Evolutionary conservation across 2,888 invertebrate species (phyloP), one percentile per base, ranked within the genome.

Genomic region (Brachyptera putata): DNA sequence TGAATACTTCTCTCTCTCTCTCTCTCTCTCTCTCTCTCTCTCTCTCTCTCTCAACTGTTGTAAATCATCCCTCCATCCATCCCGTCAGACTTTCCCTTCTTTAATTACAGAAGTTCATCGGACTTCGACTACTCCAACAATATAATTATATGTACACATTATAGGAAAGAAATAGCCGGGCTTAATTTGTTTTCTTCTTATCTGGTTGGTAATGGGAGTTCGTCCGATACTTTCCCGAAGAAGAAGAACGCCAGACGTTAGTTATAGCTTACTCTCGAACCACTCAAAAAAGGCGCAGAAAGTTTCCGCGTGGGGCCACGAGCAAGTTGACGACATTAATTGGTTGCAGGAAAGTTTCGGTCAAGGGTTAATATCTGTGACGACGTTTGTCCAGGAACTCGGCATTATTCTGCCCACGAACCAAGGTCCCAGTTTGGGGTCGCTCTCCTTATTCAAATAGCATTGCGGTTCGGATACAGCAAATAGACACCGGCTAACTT

Each of bases 401-500:
- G n/a, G n/a, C n/a, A n/a, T 3, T 14, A 39, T 46, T 21, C 24
- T 24, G 22, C 24, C 46, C 46, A 46, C 9, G 22, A 5, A 13
- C 53, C 53, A 36, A 3, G 53, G n/a, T 43, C 21, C 43, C 16
- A 14, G 11, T 21, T 11, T 18, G 5, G 21, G 18, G 34, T 34
- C 36, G 16, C 34, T 21, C 53, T 53, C 53, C 53, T 53, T 53
- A 53, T 53, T 53, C 22, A 53, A 53, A 53, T 36, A 53, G 53
- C 16, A 30, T 13, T 53, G 53, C 21, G 53, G 53, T 36, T 16
- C 16, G 34, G 53, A 53, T 30, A 36, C 53, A 53, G 22, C 53
- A 59, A 59, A 62, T 53, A 59, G 56, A 57, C 59, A 60, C 59
- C 60, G 58, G 58, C 60, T 57, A 62, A 62, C 59, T 60, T 60